Evolutionary conservation across 1,140 invertebrate genomes (phyloP), one percentile per base, ranked within the genome.

Genomic region (Linepithema humile): DNA sequence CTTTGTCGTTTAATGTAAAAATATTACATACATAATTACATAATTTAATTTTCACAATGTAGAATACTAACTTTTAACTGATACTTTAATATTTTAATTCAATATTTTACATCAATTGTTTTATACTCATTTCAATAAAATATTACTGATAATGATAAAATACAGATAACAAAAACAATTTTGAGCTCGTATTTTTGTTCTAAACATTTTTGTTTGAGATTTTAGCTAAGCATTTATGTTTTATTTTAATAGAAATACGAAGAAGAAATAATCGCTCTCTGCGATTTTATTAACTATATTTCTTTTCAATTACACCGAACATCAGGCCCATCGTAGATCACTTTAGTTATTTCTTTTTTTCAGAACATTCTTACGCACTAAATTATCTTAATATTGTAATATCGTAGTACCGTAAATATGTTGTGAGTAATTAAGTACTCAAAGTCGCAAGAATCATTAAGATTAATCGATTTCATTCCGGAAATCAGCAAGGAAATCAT

Each of bases 131-230:
- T 12, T n/a, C 12, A 43, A 74, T 74, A 43, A 50, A 69, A 53
- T 69, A 29, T 20, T 40, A 20, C 35, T n/a, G n/a, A 55, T 69
- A 78, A 67, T 29, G n/a, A 50, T 65, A 77, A 77, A 67, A 53
- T 53, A 78, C 26, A 53, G 6, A 26, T 77, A 48, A 65, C 23
- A 77, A 53, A 57, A 48, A 29, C 43, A 48, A 69, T 48, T 69
- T 67, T 53, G 17, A 60, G 17, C 29, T 40, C 26, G n/a, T 5
- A 53, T 26, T 65, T 12, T 23, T 15, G 15, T 40, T 50, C 20
- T 6, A 50, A 53, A 78, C 38, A 40, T 23, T 12, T 26, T 7
- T 45, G 12, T 4, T 50, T 17, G 9, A 15, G 15, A 62, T 23
- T 67, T 64, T 12, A 64, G 12, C 20, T 64, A 32, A n/a, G 17